These are phyloP conservation scores for Eunapius fragilis DNA, from an alignment of 37 sponge, comb jelly and placozoan genomes.

Conservation along the genomic window DNA sequence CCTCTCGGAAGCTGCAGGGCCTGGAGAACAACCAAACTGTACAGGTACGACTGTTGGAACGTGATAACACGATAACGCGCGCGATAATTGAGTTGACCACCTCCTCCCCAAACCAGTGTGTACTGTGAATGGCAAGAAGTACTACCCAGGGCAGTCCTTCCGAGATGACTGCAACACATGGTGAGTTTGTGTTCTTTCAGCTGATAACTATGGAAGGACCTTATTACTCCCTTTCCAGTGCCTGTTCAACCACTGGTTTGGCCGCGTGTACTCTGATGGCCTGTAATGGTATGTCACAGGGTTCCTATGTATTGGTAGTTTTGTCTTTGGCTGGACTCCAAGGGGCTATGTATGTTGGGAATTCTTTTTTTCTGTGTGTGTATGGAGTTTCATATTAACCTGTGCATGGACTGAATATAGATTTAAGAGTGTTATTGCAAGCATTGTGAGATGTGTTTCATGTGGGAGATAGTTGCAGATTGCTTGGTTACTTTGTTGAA, in stretches of 20 bases:
- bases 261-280: slow-evolving; percentile 24
- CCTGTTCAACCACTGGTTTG: slow-evolving; percentile 14
- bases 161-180: slow-evolving; percentile 50
- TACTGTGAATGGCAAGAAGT: slow-evolving; percentile 6
- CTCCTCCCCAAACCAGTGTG: slow-evolving; percentile 16
- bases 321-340: too few relatives aligned
- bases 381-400: too few relatives aligned
- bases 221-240: neutral
- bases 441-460: too few relatives aligned
- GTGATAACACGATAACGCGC: too few relatives aligned
- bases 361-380: too few relatives aligned
- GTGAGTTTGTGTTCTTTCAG: neutral
- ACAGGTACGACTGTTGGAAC: neutral
- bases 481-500: too few relatives aligned
- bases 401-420: too few relatives aligned
- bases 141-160: slow-evolving; percentile 31
- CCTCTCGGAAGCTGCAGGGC: neutral
- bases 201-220: neutral
- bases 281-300: slow-evolving; percentile 19
- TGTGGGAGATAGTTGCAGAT: too few relatives aligned
- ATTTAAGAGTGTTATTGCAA: too few relatives aligned
- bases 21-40: slow-evolving; percentile 10
- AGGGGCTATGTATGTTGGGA: too few relatives aligned
- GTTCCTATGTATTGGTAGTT: neutral
- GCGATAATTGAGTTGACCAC: too few relatives aligned